Evolutionary conservation across 2,888 invertebrate species (phyloP), one percentile per base, ranked within the genome.

Genomic region (Coelinius sp.): DNA sequence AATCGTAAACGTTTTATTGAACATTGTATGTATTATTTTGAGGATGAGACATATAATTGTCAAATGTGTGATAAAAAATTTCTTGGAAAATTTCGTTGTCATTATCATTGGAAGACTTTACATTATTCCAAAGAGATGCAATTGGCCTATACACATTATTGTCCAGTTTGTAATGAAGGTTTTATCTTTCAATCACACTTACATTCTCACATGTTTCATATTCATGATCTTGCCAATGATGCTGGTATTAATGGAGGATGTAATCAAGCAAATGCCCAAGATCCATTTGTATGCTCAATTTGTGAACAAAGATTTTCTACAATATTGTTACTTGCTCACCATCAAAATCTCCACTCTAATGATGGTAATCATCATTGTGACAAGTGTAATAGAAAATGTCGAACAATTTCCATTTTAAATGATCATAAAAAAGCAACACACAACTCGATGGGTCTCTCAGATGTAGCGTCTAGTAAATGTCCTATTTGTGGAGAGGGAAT

Each of bases 191-290:
- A 78, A 41, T 68, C 73, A 1, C 79, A 81, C 67, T 73, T 80
- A 14, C 71, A 79, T 6, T 76, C 83, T 0, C 83, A 83, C n/a
- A 76, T 78, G 17, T 66, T 68, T 4, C 83, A 83, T 59, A 78
- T 80, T n/a, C 83, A 83, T 70, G 25, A 25, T 7, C n/a, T 44
- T 3, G 49, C 46, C 5, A 17, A 10, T 20, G 49, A 67, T 14
- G 52, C 17, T 25, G 14, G 25, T 20, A 22, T 24, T 6, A 10
- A 35, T 1, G 17, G 53, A 25, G n/a, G 20, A n/a, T n/a, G n/a
- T 49, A 41, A 44, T 49, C n/a, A 10, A 12, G 22, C n/a, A 20
- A 44, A 10, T 8, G 22, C 17, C 10, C 24, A 68, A 24, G 24
- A 27, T 35, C 62, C 31, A 44, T 63, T 67, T 59, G 63, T 12